phyloP scores from a whole-genome alignment of 2,888 invertebrate species.

The Lepidocyrtoides sp. region DNA sequence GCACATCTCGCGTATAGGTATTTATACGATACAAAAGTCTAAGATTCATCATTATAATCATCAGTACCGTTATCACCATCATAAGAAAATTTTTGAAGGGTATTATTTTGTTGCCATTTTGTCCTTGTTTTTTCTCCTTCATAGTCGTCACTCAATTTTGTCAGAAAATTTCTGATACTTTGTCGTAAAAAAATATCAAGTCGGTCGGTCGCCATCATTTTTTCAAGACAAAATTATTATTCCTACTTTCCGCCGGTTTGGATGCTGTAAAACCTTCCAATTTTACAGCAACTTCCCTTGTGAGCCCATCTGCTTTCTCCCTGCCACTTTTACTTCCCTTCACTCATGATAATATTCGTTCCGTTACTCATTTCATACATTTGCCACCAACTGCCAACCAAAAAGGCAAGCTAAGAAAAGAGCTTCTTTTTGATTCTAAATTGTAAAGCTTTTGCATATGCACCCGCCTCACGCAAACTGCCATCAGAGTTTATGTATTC shows the following conservation, averaged over 20 bases:
- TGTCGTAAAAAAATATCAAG: background rate
- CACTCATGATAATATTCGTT: slow-evolving; percentile 27
- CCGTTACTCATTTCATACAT: slow-evolving; percentile 59
- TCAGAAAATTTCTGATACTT: background rate
- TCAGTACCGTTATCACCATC: background rate
- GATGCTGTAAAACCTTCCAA: slow-evolving; percentile 35
- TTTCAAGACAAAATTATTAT: slow-evolving; percentile 82
- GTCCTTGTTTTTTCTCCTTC: slow-evolving; percentile 5
- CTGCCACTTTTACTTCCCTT: slow-evolving; percentile 64
- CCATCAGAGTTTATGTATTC: slow-evolving; percentile 44
- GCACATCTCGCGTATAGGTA: background rate
- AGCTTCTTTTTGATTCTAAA: background rate
- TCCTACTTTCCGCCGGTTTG: slow-evolving; percentile 41
- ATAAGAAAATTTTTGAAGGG: background rate
- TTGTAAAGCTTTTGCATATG: background rate
- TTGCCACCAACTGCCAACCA: slow-evolving; percentile 28
- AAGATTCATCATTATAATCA: slow-evolving; percentile 19
- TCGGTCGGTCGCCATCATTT: background rate
- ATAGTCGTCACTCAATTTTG: slow-evolving; percentile 28
- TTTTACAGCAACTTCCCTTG: slow-evolving; percentile 51
- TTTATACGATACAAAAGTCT: background rate
- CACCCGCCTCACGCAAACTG: background rate
- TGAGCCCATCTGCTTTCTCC: slow-evolving; percentile 68
- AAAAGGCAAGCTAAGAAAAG: slow-evolving; percentile 1
- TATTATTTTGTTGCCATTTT: slow-evolving; percentile 8